These are phyloP conservation scores for Mormyrops boulengeri DNA, from an alignment of 2,797 vertebrate genomes.

Conservation along the genomic window DNA sequence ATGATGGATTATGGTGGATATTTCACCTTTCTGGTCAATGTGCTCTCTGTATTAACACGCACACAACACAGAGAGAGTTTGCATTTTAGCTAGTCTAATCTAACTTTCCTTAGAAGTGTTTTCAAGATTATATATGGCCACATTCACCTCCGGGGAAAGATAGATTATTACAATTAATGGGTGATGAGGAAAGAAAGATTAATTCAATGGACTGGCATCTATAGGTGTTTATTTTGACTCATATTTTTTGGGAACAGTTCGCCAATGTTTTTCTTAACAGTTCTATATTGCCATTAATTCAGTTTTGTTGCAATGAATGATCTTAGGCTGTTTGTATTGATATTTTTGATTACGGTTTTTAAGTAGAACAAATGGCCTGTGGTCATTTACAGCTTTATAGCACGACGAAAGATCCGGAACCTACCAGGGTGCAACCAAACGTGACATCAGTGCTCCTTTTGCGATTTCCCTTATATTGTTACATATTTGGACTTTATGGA, in stretches of 20 bases:
- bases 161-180: conserved; percentile 6
- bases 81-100: neutral
- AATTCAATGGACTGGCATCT: neutral
- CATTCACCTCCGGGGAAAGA: neutral
- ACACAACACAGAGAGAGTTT: neutral
- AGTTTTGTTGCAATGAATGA: neutral
- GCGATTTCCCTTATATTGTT: neutral
- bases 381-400: conserved; percentile 4
- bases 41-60: neutral
- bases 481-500: neutral
- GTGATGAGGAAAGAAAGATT: neutral
- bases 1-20: neutral
- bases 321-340: neutral
- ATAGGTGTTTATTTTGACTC: neutral
- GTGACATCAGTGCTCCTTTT: conserved; percentile 4
- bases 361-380: neutral
- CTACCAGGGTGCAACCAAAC: neutral
- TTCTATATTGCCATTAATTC: neutral
- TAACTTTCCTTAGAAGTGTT: neutral
- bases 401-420: neutral
- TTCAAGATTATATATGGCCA: neutral
- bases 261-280: neutral
- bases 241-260: neutral
- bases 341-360: neutral
- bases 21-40: neutral